phyloP scores from a whole-genome alignment of 2,888 invertebrate species.

The Caprella mutica region DNA sequence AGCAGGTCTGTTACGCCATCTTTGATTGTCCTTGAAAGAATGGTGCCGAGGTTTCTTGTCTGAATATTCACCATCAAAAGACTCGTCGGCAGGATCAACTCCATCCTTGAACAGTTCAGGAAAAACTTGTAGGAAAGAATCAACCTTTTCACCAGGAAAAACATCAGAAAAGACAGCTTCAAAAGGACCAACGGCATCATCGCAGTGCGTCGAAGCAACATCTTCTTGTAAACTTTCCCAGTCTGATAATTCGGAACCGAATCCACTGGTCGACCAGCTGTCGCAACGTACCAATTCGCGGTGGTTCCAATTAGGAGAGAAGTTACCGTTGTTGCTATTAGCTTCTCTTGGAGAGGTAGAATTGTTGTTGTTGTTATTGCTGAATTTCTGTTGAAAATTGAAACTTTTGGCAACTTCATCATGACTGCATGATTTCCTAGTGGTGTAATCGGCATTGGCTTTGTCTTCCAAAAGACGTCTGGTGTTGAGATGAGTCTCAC shows the following conservation, averaged over 20 bases:
- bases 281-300: constrained; percentile 37
- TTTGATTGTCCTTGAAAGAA: constrained; percentile 1
- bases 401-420: constrained; percentile 23
- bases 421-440: constrained; percentile 31
- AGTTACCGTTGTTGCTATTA: too few relatives aligned
- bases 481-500: constrained; percentile 30
- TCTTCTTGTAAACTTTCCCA: constrained; percentile 30
- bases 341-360: constrained; percentile 1
- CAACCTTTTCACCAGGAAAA: constrained; percentile 24
- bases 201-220: constrained; percentile 20
- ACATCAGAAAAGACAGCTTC: constrained; percentile 33
- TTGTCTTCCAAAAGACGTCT: constrained; percentile 23
- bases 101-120: background rate
- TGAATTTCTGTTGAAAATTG: background rate
- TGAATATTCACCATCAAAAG: background rate
- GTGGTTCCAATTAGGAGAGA: too few relatives aligned
- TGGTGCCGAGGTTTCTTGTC: background rate
- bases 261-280: constrained; percentile 38
- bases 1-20: background rate
- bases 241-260: constrained; percentile 38
- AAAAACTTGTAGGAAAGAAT: background rate
- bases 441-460: constrained; percentile 15
- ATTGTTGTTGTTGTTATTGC: constrained; percentile 13
- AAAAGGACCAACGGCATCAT: constrained; percentile 32
- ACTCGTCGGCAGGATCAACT: background rate